Conservation (phyloP, 2,113 vertebrate species). For the Gymnobelideus leadbeateri region DNA sequence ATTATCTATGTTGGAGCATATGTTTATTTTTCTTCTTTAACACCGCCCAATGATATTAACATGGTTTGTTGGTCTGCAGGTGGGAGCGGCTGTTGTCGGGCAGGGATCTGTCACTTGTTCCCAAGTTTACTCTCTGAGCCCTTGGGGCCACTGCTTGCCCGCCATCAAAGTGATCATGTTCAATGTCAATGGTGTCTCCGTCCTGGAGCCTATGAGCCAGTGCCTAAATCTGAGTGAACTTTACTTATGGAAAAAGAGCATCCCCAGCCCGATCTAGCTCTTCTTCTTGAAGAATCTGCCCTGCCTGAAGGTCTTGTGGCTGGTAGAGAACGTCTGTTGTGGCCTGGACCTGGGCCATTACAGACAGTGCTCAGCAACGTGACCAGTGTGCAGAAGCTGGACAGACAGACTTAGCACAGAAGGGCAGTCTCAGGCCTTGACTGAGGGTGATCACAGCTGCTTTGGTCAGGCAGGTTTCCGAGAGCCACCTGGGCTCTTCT, state of each 20-base stretch:
- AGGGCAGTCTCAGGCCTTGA: constrained; percentile 89
- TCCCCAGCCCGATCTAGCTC: constrained; percentile 89
- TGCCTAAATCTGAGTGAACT: constrained; percentile 93
- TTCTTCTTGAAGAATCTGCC: constrained; percentile 89
- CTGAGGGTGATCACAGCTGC: constrained; percentile 88
- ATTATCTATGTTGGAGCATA: not conserved
- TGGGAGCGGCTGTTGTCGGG: too few relatives aligned
- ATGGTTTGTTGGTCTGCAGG: too few relatives aligned
- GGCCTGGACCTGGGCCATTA: constrained; percentile 87
- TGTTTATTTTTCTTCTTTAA: not conserved
- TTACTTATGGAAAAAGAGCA: constrained; percentile 92
- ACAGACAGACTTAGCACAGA: constrained; percentile 95
- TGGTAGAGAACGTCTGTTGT: constrained; percentile 96
- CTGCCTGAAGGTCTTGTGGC: constrained; percentile 91
- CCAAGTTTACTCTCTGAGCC: not conserved
- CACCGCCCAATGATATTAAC: not conserved
- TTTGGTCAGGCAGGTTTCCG: constrained; percentile 66
- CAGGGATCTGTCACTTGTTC: not conserved
- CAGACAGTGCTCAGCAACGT: constrained; percentile 95
- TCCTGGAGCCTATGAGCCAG: constrained; percentile 88
- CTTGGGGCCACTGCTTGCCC: too few relatives aligned
- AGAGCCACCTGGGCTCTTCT: constrained; percentile 72
- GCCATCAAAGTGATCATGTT: not conserved
- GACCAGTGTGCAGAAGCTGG: constrained; percentile 93
- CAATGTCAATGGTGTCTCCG: constrained; percentile 91